These are phyloP conservation scores for Brachyopa scutellaris DNA, from an alignment of 2,888 invertebrate species.

Conservation along the genomic window DNA sequence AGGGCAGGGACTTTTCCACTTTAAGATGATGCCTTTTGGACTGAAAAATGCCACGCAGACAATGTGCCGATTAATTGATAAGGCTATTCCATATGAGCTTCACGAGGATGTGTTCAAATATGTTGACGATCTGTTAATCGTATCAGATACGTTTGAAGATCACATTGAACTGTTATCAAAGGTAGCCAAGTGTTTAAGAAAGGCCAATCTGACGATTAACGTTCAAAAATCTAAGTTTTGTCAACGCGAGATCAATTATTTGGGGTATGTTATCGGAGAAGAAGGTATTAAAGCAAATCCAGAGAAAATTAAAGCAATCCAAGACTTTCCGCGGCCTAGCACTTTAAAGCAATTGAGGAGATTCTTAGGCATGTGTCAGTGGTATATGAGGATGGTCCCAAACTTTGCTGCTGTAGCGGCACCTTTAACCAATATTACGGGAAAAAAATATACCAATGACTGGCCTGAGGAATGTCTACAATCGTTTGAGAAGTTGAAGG, in stretches of 20 bases:
- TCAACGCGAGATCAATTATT: constrained; percentile 72
- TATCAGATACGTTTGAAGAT: constrained; percentile 74
- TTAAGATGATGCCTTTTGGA: no score
- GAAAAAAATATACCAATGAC: no score
- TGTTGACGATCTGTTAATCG: constrained; percentile 74
- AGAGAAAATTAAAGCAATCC: constrained; percentile 59
- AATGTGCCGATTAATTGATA: not conserved
- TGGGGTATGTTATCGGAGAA: constrained; percentile 74
- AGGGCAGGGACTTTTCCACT: not conserved
- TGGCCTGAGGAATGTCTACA: no score
- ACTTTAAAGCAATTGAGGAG: constrained; percentile 56
- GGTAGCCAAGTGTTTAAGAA: constrained; percentile 71
- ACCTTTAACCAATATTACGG: not conserved
- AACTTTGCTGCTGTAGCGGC: constrained; percentile 45
- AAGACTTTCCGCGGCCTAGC: constrained; percentile 14
- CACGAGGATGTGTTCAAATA: constrained; percentile 3
- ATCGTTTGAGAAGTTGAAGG: constrained; percentile 22
- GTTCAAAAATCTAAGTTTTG: constrained; percentile 31
- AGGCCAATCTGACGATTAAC: constrained; percentile 74
- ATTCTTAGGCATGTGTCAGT: constrained; percentile 60
- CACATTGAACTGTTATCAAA: constrained; percentile 69
- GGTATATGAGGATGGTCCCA: constrained; percentile 66
- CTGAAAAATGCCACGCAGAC: no score
- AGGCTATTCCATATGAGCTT: not conserved
- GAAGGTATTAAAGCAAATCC: constrained; percentile 74